Evolutionary conservation across 2,888 invertebrate genomes (phyloP).

Genomic region (Callimorpha dominula): DNA sequence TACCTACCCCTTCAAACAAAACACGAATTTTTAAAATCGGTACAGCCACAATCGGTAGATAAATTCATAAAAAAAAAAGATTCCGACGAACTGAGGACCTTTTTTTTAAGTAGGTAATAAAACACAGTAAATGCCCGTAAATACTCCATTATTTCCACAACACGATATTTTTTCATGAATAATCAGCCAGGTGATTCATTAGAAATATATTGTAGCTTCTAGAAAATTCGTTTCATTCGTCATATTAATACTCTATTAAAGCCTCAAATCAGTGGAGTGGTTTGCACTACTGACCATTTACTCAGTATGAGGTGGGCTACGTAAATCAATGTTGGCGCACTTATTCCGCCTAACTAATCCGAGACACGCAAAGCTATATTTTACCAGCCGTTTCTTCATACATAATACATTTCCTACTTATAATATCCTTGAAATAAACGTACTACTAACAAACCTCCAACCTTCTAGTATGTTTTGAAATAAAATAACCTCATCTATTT

Average conservation of each 20-base stretch:
- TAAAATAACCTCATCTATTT: slow-evolving; percentile 36
- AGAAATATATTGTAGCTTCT: neutral
- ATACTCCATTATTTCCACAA: neutral
- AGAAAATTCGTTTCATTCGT: neutral
- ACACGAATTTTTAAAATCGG: no score
- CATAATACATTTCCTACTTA: slow-evolving; percentile 58
- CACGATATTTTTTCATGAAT: neutral
- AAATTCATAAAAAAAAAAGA: no score
- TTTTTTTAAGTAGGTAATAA: no score
- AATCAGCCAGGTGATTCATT: neutral
- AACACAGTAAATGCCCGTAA: neutral
- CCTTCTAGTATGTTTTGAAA: slow-evolving; percentile 42
- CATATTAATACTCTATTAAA: slow-evolving; percentile 30
- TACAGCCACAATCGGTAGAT: no score
- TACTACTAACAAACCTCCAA: slow-evolving; percentile 32
- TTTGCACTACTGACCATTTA: slow-evolving; percentile 29
- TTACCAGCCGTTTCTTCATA: slow-evolving; percentile 64
- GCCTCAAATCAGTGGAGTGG: slow-evolving; percentile 27
- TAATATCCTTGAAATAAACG: slow-evolving; percentile 53
- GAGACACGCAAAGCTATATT: slow-evolving; percentile 77
- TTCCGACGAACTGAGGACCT: no score
- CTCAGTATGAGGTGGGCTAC: slow-evolving; percentile 35
- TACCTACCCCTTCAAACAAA: no score
- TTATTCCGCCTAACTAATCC: slow-evolving; percentile 69
- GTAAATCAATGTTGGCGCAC: slow-evolving; percentile 56